Base-by-base conservation (phyloP, 2,113 vertebrate genomes). In the Mesembrinibis cayennensis region DNA sequence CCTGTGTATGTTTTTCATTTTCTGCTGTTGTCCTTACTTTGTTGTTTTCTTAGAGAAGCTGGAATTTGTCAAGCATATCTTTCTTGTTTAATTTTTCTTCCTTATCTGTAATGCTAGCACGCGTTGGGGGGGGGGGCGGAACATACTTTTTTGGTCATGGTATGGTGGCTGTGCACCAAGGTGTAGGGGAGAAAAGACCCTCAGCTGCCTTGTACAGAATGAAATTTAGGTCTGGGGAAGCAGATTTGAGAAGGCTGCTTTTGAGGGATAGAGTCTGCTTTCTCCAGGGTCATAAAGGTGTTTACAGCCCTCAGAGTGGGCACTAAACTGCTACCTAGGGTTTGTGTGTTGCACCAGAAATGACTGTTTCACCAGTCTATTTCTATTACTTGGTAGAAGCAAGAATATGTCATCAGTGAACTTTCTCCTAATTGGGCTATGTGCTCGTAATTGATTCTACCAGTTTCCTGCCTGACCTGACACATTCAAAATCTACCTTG, bases 61-160 rank as follows among this genome's bases (percentile, higher is more conserved):
- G 67, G 36, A 56, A 72, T 58, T 82, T 91, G 45, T 76, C 61
- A 86, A 56, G 45, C 38, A 30, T 76, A 34, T 16, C 13, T 79
- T 55, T 40, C 19, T 62, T 62, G 82, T 69, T 50, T 7, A 32
- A 42, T 63, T 56, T 86, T 56, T n/a, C 25, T n/a, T 67, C 44
- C 19, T 50, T 8, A 27, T 50, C 23, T 59, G 53, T n/a, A 53
- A 44, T n/a, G 25, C 36, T 78, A 67, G 36, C 8, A 16, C 26
- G 29, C 11, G 6, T 27, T 62, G 30, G 32, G 0, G 3, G 40
- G 32, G 19, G 11, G 6, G 16, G 10, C 8, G 2, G 38, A 32
- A 16, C 17, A 27, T 15, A 27, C 29, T 16, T 49, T 27, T 47
- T 81, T 36, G 25, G 34, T 59, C 21, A 13, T 8, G 26, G 18